Conservation (phyloP, 2,113 vertebrate genomes). For the Mellivora capensis region DNA sequence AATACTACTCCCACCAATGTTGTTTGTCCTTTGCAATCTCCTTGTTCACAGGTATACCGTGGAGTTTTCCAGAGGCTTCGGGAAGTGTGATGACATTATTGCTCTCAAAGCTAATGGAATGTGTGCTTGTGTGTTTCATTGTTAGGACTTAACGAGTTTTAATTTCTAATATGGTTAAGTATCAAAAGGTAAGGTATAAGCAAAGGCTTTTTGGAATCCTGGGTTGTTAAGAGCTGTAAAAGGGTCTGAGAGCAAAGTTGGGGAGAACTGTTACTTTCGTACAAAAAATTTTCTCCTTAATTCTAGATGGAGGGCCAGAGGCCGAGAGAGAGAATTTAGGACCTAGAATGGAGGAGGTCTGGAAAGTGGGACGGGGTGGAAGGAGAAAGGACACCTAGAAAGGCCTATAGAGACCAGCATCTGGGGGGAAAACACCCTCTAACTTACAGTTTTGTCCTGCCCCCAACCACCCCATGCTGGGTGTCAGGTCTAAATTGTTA, state of each 20-base stretch:
- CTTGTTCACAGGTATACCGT: not conserved
- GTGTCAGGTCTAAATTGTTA: not conserved
- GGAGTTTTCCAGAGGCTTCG: not conserved
- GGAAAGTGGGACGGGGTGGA: not conserved
- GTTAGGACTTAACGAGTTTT: not conserved
- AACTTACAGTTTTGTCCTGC: not conserved
- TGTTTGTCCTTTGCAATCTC: not conserved
- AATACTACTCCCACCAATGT: not conserved
- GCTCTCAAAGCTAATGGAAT: not conserved
- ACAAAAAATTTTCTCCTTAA: not conserved
- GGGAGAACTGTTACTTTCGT: not conserved
- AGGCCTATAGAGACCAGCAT: not conserved
- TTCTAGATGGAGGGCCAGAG: not conserved
- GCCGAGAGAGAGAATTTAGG: not conserved
- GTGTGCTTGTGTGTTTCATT: not conserved
- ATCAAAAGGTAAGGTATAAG: not conserved
- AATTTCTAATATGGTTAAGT: not conserved
- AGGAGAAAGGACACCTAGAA: not conserved
- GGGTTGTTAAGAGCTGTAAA: not conserved
- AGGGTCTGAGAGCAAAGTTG: not conserved
- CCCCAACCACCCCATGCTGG: not conserved
- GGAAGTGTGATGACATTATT: not conserved
- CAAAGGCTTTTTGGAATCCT: not conserved
- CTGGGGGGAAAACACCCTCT: not conserved
- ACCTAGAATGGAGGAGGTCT: not conserved